These are phyloP conservation scores for Apotomis capreana DNA, from an alignment of 2,888 invertebrate genomes.

Conservation along the genomic window DNA sequence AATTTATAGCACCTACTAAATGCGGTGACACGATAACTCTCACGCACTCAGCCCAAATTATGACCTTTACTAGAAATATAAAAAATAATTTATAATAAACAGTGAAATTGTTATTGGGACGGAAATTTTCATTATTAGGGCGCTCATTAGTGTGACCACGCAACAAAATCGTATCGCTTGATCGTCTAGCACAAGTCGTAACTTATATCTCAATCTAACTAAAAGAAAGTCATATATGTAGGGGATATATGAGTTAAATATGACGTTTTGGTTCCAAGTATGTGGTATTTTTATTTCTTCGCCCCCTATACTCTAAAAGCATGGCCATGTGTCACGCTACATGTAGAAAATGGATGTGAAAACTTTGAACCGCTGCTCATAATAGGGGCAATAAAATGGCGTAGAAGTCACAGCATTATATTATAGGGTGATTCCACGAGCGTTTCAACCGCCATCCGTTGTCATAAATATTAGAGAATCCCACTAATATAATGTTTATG, in stretches of 20 bases:
- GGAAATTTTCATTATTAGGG: slow-evolving; percentile 11
- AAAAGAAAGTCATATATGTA: slow-evolving; percentile 12
- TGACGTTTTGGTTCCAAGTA: neutral
- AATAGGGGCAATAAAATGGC: slow-evolving; percentile 25
- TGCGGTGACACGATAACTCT: slow-evolving; percentile 4
- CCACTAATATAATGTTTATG: too few relatives aligned
- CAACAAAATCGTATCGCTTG: slow-evolving; percentile 21
- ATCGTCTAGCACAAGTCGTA: slow-evolving; percentile 7
- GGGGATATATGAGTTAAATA: neutral
- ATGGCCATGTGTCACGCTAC: slow-evolving; percentile 33
- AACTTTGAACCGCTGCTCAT: slow-evolving; percentile 33
- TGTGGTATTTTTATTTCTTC: slow-evolving; percentile 1
- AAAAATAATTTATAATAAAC: slow-evolving; percentile 17
- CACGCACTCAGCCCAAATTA: slow-evolving; percentile 19
- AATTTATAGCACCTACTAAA: neutral
- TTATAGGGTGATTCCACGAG: too few relatives aligned
- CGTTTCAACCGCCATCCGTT: too few relatives aligned
- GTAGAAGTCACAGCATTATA: slow-evolving; percentile 1
- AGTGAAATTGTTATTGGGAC: slow-evolving; percentile 20
- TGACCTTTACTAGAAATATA: slow-evolving; percentile 2
- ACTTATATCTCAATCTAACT: neutral
- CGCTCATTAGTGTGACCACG: slow-evolving; percentile 35
- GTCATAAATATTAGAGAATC: too few relatives aligned
- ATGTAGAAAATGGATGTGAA: slow-evolving; percentile 31
- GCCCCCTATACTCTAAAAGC: slow-evolving; percentile 13